A percentile compares a stretch with the other conserved stretches of the same genome.
Evolutionary conservation across 2,797 vertebrate genomes (phyloP).

Genomic region (Helicolenus hilgendorfi): DNA sequence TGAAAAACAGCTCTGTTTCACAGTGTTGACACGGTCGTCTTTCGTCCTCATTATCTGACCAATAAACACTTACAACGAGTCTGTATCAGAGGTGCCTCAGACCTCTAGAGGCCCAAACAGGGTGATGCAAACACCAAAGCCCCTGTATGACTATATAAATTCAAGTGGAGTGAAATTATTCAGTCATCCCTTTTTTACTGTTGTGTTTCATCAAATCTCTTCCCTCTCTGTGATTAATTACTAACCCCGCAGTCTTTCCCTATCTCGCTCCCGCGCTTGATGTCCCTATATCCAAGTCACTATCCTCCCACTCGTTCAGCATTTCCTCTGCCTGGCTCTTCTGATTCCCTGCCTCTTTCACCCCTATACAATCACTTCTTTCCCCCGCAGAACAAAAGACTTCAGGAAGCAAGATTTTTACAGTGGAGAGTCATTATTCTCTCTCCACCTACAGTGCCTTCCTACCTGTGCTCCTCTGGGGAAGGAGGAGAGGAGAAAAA

Average conservation of each 20-base stretch:
- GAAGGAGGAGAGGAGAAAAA: neutral
- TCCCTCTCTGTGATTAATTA: constrained; percentile 66
- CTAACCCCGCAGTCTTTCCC: constrained; percentile 34
- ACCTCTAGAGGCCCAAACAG: neutral
- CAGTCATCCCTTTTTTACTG: constrained; percentile 16
- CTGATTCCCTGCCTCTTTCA: constrained; percentile 8
- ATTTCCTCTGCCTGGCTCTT: constrained; percentile 35
- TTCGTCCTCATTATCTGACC: constrained; percentile 1
- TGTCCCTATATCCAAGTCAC: constrained; percentile 28
- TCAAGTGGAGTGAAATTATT: constrained; percentile 40
- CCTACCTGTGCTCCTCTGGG: constrained; percentile 69
- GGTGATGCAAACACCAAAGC: neutral
- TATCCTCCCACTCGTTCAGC: constrained; percentile 19
- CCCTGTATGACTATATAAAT: neutral
- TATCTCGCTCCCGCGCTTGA: neutral
- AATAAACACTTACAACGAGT: neutral
- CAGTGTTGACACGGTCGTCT: neutral
- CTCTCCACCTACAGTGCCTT: constrained; percentile 50
- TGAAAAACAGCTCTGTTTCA: neutral
- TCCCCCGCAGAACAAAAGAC: constrained; percentile 59
- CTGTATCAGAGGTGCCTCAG: neutral
- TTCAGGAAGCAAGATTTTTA: constrained; percentile 53
- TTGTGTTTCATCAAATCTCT: constrained; percentile 45
- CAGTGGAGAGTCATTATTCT: constrained; percentile 62
- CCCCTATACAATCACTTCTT: constrained; percentile 11